These are phyloP conservation scores for Deroplatys truncata DNA, from an alignment of 2,888 invertebrate genomes.

Conservation along the genomic window DNA sequence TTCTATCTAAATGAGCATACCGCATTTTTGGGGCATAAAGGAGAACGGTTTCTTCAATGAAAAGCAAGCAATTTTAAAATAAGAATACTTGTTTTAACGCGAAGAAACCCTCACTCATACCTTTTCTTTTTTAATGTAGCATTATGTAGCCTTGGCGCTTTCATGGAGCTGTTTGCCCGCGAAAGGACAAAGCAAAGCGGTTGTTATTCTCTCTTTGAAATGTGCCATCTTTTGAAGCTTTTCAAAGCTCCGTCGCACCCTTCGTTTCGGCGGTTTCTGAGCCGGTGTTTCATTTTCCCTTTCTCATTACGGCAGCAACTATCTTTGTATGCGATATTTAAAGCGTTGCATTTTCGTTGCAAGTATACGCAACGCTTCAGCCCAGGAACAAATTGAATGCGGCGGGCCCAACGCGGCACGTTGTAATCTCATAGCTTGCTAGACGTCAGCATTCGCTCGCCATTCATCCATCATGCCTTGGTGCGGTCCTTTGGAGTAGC, in stretches of 20 bases:
- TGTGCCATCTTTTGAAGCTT: neutral
- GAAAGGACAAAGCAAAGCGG: neutral
- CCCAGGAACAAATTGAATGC: neutral
- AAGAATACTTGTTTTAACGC: neutral
- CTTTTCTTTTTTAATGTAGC: neutral
- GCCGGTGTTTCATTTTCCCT: neutral
- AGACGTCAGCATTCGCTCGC: neutral
- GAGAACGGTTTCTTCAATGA: neutral
- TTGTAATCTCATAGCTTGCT: neutral
- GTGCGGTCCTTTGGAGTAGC: neutral
- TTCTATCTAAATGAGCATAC: neutral
- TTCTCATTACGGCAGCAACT: neutral
- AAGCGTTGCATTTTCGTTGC: neutral
- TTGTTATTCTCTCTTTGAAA: neutral
- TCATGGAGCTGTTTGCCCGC: neutral
- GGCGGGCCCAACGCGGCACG: neutral
- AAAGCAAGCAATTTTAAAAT: neutral
- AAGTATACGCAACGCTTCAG: neutral
- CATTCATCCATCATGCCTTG: neutral
- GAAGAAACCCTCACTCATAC: neutral
- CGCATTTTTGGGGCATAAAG: neutral
- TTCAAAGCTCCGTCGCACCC: neutral
- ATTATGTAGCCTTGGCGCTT: neutral
- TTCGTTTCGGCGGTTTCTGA: neutral
- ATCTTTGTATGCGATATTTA: neutral